Percentiles rank a stretch among this genome's conserved stretches.
Conservation (phyloP, 2,888 invertebrate species). For the Drosophila neutralis region DNA sequence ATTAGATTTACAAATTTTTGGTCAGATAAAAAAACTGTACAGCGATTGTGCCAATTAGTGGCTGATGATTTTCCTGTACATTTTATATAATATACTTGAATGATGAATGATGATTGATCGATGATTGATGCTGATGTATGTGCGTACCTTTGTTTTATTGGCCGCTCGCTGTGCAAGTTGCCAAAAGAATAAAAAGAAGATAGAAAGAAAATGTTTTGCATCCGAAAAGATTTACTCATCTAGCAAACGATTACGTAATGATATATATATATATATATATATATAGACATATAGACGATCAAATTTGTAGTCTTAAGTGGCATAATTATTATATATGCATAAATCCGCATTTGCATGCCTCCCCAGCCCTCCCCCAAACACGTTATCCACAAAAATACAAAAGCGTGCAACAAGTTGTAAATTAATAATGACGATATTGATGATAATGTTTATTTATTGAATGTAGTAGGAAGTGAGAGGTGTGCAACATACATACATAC, state of each 20-base stretch:
- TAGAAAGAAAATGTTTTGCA: constrained; percentile 10
- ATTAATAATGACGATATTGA: constrained; percentile 62
- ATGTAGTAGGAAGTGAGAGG: constrained; percentile 10
- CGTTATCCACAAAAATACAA: constrained; percentile 31
- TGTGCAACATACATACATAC: constrained; percentile 22
- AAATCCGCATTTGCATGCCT: constrained; percentile 7
- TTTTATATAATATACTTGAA: constrained; percentile 52
- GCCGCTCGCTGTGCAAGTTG: constrained; percentile 52
- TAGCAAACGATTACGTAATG: constrained; percentile 52
- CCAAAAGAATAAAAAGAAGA: not conserved
- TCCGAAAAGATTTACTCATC: constrained; percentile 45
- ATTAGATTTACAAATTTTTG: constrained; percentile 31
- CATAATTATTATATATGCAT: constrained; percentile 47
- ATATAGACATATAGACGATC: constrained; percentile 57
- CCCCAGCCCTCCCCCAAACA: not conserved
- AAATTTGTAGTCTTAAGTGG: constrained; percentile 70
- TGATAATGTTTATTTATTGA: constrained; percentile 65
- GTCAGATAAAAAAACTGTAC: constrained; percentile 36
- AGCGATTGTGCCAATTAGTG: constrained; percentile 60
- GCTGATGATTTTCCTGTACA: constrained; percentile 57
- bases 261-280: constrained; percentile 34
- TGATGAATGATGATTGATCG: constrained; percentile 28
- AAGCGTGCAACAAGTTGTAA: constrained; percentile 66
- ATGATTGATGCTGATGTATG: constrained; percentile 23
- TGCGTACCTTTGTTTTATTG: constrained; percentile 45